These are phyloP conservation scores for Ennomos quercinarius DNA, from an alignment of 2,888 invertebrate genomes.

Conservation along the genomic window DNA sequence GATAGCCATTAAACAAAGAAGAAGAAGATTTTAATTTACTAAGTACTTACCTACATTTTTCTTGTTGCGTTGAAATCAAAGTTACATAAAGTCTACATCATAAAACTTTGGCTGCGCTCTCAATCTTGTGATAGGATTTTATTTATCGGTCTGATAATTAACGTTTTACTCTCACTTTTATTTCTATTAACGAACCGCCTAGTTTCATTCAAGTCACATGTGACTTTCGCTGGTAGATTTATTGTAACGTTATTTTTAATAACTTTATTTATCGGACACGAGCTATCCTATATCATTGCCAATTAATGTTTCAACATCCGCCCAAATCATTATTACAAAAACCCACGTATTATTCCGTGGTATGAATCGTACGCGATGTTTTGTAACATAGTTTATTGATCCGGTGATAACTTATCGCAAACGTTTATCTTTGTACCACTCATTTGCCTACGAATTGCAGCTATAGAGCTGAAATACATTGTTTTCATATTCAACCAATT, in stretches of 20 bases:
- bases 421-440: conserved; percentile 63
- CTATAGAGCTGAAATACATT: conserved; percentile 28
- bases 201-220: background rate
- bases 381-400: conserved; percentile 74
- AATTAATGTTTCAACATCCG: conserved; percentile 43
- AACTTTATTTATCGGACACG: conserved; percentile 17
- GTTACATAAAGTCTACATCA: too few species aligned
- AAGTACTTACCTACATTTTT: too few species aligned
- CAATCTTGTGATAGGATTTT: background rate
- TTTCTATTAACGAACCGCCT: background rate
- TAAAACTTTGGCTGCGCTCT: background rate
- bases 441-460: conserved; percentile 25
- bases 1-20: too few species aligned
- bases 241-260: conserved; percentile 1
- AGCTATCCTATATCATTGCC: conserved; percentile 32
- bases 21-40: too few species aligned
- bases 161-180: background rate
- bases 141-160: background rate
- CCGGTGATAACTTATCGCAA: conserved; percentile 74
- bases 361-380: conserved; percentile 46
- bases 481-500: conserved; percentile 15
- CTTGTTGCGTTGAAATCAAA: too few species aligned
- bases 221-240: conserved; percentile 3
- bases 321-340: conserved; percentile 45
- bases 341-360: conserved; percentile 43